A percentile compares a stretch with the other conserved stretches of the same genome.
Evolutionary conservation across 53 echinoderm and acorn worm species (phyloP).

Genomic region (Actinopyga echinites): DNA sequence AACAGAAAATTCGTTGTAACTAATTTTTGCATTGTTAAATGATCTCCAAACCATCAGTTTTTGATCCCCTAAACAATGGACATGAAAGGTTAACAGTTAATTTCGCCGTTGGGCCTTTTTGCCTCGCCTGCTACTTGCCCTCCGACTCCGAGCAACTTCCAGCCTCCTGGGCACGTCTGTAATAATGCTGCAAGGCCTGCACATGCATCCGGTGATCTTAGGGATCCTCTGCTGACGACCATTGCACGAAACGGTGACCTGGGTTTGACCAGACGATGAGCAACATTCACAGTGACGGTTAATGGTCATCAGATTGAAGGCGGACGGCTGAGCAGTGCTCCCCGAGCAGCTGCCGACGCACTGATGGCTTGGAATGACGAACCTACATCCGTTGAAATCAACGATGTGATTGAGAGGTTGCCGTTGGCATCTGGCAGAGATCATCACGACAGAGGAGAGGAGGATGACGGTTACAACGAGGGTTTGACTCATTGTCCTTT

Average conservation of each 20-base stretch:
- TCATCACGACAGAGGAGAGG: not conserved
- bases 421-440: constrained; percentile 1
- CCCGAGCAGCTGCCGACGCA: constrained; percentile 20
- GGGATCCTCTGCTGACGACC: not conserved
- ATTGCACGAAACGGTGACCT: not conserved
- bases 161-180: not conserved
- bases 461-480: not conserved
- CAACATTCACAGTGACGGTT: constrained; percentile 26
- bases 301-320: not conserved
- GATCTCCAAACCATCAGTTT: too few species aligned
- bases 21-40: too few species aligned
- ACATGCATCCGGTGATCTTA: not conserved
- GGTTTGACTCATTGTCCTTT: not conserved
- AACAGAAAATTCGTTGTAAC: too few species aligned
- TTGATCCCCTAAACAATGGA: too few species aligned
- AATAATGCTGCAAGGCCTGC: constrained; percentile 6
- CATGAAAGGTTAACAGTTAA: too few species aligned
- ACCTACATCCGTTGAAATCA: not conserved
- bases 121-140: not conserved
- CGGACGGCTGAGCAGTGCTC: constrained; percentile 2
- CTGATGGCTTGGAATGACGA: not conserved
- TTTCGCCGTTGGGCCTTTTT: too few species aligned
- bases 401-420: not conserved
- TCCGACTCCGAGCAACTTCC: not conserved
- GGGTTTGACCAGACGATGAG: not conserved